Conservation (phyloP, 2,797 vertebrate genomes). For the Myotis pilosus region DNA sequence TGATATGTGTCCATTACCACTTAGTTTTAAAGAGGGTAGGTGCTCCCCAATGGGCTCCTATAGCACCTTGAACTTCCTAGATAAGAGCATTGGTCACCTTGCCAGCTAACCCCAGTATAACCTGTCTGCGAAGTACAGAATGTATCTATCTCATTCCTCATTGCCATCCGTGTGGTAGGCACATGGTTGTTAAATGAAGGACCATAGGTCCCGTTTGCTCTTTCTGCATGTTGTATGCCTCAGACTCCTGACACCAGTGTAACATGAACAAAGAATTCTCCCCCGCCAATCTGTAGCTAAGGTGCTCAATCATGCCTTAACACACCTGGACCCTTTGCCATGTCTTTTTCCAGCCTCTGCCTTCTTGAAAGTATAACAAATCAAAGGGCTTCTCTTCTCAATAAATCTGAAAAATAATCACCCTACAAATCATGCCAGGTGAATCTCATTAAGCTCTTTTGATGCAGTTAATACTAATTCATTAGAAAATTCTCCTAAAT, state of each 20-base stretch:
- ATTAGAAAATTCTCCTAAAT: constrained; percentile 52
- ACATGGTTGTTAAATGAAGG: background rate
- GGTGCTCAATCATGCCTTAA: background rate
- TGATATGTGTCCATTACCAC: background rate
- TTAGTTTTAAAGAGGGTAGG: background rate
- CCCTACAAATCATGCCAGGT: constrained; percentile 35
- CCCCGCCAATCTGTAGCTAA: background rate
- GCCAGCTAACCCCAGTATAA: background rate
- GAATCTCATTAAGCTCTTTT: constrained; percentile 63
- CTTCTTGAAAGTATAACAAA: constrained; percentile 30
- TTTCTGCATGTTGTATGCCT: background rate
- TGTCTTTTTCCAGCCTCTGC: constrained; percentile 3
- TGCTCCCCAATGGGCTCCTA: background rate
- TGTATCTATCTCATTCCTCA: background rate
- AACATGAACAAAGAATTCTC: background rate
- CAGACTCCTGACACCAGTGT: background rate
- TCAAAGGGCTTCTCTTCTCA: constrained; percentile 48
- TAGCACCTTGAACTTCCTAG: background rate
- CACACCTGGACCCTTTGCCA: background rate
- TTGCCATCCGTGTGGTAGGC: background rate
- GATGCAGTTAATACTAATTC: constrained; percentile 46
- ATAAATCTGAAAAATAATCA: constrained; percentile 55
- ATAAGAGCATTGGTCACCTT: background rate
- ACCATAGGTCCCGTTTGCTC: background rate
- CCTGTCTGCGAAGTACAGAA: no score